A percentile compares a stretch with the other conserved stretches of the same genome.
phyloP scores from a whole-genome alignment of 2,888 invertebrate genomes.

The Meandrusa payeni region DNA sequence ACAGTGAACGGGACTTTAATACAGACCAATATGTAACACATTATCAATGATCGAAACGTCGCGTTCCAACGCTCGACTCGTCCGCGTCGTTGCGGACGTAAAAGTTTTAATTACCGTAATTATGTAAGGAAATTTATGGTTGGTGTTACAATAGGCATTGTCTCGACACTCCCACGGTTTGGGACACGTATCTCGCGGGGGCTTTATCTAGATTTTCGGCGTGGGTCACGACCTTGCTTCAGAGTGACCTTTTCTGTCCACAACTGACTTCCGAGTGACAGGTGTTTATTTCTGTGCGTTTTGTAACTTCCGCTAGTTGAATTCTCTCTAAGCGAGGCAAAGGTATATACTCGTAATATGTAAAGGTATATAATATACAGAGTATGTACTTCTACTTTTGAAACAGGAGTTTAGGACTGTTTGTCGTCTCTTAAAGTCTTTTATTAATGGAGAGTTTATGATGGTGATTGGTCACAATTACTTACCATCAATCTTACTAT shows the following conservation, averaged over 20 bases:
- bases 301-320: no score
- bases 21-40: conserved; percentile 6
- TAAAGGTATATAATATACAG: no score
- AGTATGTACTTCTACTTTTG: no score
- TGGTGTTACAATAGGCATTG: conserved; percentile 56
- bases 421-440: no score
- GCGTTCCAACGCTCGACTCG: conserved; percentile 29
- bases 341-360: no score
- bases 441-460: no score
- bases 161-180: conserved; percentile 59
- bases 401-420: no score
- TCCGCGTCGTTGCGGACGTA: conserved; percentile 30
- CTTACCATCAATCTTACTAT: no score
- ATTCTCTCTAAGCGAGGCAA: no score
- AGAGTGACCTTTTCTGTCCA: conserved; percentile 58
- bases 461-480: no score
- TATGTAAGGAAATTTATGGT: conserved; percentile 62
- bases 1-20: conserved; percentile 20
- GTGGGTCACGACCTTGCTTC: conserved; percentile 57
- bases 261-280: conserved; percentile 52
- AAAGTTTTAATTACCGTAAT: conserved; percentile 67
- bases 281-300: no score
- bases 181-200: conserved; percentile 49
- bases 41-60: conserved; percentile 38
- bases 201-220: conserved; percentile 58